Percentiles rank a stretch among this genome's conserved stretches.
phyloP scores from a whole-genome alignment of 1,140 invertebrate genomes.

The Diploscapter pachys region DNA sequence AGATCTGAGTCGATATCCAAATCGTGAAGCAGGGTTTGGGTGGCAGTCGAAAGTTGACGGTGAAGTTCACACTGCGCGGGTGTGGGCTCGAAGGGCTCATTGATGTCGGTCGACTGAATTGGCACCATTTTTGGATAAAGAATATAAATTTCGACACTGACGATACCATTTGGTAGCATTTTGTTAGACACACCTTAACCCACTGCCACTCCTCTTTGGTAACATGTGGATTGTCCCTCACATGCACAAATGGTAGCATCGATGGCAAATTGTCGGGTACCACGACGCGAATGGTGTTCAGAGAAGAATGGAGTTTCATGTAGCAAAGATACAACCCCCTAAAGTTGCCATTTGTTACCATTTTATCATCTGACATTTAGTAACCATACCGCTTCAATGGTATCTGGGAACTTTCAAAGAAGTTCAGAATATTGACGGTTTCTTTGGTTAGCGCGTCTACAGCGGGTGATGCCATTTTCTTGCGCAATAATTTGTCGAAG shows the following conservation, averaged over 20 bases:
- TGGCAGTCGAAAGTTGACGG: constrained; percentile 21
- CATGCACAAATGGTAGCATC: constrained; percentile 83
- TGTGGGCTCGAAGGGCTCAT: constrained; percentile 23
- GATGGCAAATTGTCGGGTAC: constrained; percentile 85
- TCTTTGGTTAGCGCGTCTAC: constrained; percentile 35
- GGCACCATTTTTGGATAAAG: no score
- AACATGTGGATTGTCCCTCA: constrained; percentile 88
- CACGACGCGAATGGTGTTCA: constrained; percentile 87
- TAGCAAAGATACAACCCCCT: constrained; percentile 89
- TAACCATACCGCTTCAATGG: constrained; percentile 65
- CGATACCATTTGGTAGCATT: not conserved
- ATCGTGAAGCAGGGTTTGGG: constrained; percentile 27
- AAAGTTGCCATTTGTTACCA: not conserved
- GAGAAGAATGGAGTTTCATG: constrained; percentile 87
- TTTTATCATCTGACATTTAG: no score
- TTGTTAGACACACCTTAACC: constrained; percentile 23
- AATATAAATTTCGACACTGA: not conserved
- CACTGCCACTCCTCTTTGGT: constrained; percentile 63
- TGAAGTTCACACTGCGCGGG: constrained; percentile 21
- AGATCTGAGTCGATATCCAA: constrained; percentile 32
- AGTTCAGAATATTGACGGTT: constrained; percentile 76
- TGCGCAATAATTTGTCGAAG: constrained; percentile 33
- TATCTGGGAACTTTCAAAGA: constrained; percentile 80
- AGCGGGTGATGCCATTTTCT: constrained; percentile 31
- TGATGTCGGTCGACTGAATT: constrained; percentile 24